These are phyloP conservation scores for Sitta europaea DNA, from an alignment of 2,113 vertebrate genomes.

Conservation along the genomic window DNA sequence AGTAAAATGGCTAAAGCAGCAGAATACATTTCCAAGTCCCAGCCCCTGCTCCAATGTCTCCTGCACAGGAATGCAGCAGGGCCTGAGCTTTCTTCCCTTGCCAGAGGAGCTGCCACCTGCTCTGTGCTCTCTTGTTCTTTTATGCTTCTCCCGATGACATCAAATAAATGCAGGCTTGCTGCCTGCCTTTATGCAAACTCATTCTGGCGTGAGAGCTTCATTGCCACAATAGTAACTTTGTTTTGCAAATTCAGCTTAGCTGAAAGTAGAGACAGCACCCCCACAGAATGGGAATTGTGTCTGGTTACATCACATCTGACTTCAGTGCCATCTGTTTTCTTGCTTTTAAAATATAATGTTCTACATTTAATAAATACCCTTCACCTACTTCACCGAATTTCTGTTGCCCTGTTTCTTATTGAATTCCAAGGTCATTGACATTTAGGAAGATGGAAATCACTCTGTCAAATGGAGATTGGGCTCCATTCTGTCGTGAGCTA, in stretches of 20 bases:
- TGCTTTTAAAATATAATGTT: background rate
- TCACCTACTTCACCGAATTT: background rate
- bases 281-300: background rate
- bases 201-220: background rate
- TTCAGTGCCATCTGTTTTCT: background rate
- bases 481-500: background rate
- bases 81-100: background rate
- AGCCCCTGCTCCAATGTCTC: background rate
- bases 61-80: background rate
- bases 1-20: background rate
- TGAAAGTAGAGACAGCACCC: background rate
- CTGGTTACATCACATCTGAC: background rate
- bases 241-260: conserved; percentile 13
- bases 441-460: background rate
- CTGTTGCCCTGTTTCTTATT: background rate
- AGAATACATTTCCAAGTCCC: background rate
- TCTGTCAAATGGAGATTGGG: background rate
- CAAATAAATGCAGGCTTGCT: background rate
- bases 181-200: background rate
- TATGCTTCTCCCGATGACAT: background rate
- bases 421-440: background rate
- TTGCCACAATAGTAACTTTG: conserved; percentile 3
- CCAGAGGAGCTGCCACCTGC: background rate
- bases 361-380: background rate
- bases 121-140: background rate